Percentiles rank a stretch among this genome's conserved stretches.
Evolutionary conservation across 2,113 vertebrate species (phyloP).

Genomic region (Ochotona princeps): DNA sequence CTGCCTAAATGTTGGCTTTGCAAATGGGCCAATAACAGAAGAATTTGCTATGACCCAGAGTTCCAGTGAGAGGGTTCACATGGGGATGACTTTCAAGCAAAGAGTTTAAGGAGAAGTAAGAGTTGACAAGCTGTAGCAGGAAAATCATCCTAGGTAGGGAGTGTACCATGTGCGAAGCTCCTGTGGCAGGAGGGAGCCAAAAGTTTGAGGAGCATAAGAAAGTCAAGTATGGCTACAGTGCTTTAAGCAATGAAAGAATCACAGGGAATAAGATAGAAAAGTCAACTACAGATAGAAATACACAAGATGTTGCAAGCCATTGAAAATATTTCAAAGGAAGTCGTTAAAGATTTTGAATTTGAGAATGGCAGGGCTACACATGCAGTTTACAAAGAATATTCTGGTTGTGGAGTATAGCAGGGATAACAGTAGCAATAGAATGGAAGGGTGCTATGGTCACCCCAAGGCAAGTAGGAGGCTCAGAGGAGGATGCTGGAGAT

Average conservation of each 20-base stretch:
- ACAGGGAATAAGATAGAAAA: not conserved
- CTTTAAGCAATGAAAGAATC: not conserved
- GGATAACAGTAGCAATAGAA: not conserved
- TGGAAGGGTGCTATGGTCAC: not conserved
- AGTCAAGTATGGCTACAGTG: not conserved
- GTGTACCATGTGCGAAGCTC: not conserved
- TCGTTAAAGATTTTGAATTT: not conserved
- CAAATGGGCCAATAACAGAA: not conserved
- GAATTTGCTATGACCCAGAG: not conserved
- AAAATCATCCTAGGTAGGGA: not conserved
- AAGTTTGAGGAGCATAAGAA: not conserved
- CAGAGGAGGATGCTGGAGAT: not conserved
- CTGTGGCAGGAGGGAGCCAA: not conserved
- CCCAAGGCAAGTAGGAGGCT: not conserved
- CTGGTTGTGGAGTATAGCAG: not conserved
- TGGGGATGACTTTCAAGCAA: not conserved
- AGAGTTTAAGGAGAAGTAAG: not conserved
- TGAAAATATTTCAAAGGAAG: not conserved
- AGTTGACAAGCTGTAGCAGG: not conserved
- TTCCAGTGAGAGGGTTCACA: not conserved
- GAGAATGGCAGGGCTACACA: not conserved
- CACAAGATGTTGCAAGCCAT: not conserved
- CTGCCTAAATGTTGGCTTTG: not conserved
- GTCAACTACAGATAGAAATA: not conserved
- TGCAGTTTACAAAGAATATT: not conserved